Base-by-base conservation (phyloP, 2,797 vertebrate species). In the Arremon brunneinucha region DNA sequence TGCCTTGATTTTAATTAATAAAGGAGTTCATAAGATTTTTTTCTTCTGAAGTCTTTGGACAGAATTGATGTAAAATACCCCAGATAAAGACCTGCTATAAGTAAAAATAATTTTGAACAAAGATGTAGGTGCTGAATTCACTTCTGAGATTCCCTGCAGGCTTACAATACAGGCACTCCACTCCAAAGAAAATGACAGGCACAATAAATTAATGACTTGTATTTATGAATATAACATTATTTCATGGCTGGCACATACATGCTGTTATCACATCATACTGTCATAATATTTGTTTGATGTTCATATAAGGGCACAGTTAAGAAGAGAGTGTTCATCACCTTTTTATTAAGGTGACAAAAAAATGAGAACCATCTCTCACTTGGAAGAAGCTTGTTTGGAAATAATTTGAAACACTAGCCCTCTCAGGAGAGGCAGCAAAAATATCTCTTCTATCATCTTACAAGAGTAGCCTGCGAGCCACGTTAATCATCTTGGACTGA, bases 391-490 rank as follows among this genome's bases (percentile, higher is more conserved):
- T 93, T 55, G 67, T 93, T 93, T 87, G 90, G 85, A 89, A 95
- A 70, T 88, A 28, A 79, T 87, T 79, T 87, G 90, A 88, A 95
- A 93, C 59, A 46, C 46, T 76, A 93, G 10, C 52, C 55, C 52
- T 67, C 77, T 86, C 88, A 89, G 53, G 47, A 93, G 70, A 79
- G 52, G 70, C 60, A 93, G 86, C 74, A 93, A 91, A 91, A 93
- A 83, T 91, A 72, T 95, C 75, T 50, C 74, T 90, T 94, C 93
- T 94, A 72, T 94, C 83, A 94, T 95, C 85, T 89, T 90, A 93
- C 74, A 69, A 28, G 75, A 70, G 85, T 34, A 94, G 86, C 92
- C 80, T 88, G 81, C 70, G 80, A 96, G 74, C 77, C 90, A 90
- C 4, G 17, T 93, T 95, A 95, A 93, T 94, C 88, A 94, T 90